These are phyloP conservation scores for Tortricodes alternella DNA, from an alignment of 2,888 invertebrate genomes.

Conservation along the genomic window DNA sequence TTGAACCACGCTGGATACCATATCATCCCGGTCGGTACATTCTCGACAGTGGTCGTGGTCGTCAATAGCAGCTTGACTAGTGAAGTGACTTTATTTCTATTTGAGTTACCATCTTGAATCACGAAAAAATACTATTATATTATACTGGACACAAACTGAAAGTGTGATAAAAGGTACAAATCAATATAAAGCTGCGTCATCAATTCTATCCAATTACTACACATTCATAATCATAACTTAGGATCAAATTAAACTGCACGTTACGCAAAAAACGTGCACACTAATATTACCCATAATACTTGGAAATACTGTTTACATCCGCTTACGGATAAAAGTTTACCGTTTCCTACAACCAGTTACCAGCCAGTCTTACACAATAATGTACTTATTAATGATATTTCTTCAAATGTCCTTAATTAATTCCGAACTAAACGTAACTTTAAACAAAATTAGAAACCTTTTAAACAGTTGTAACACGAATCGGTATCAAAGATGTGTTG, in stretches of 20 bases:
- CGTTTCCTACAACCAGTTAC: background rate
- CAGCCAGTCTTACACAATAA: slow-evolving; percentile 36
- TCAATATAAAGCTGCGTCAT: background rate
- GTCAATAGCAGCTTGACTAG: no score
- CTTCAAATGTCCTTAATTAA: slow-evolving; percentile 43
- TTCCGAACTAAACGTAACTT: slow-evolving; percentile 43
- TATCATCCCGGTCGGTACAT: no score
- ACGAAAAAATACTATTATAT: no score
- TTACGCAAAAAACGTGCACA: background rate
- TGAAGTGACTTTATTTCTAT: no score
- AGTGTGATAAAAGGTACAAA: no score
- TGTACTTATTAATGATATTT: slow-evolving; percentile 41
- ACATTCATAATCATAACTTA: no score
- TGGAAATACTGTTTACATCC: background rate
- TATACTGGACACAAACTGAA: no score
- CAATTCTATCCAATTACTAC: background rate
- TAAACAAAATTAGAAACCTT: slow-evolving; percentile 45
- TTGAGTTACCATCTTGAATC: no score
- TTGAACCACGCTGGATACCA: no score
- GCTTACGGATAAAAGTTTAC: background rate
- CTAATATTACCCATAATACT: background rate
- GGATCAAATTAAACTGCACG: background rate
- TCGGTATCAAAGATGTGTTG: slow-evolving; percentile 41
- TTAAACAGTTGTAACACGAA: slow-evolving; percentile 38
- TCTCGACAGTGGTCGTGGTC: no score